Conservation (phyloP, 2,888 invertebrate genomes). For the Idaea biselata region DNA sequence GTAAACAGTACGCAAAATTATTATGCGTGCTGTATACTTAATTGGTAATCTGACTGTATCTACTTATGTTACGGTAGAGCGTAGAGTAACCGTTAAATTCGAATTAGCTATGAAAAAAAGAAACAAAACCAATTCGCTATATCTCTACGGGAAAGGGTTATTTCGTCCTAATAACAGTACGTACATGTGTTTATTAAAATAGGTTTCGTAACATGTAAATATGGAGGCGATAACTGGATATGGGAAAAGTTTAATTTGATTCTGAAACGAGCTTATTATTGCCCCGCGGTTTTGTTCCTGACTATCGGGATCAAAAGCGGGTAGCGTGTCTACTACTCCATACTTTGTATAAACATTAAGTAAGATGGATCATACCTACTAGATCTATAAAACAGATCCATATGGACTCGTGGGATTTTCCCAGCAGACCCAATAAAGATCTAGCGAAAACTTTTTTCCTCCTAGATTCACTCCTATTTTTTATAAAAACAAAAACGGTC, state of each 20-base stretch:
- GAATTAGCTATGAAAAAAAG: not conserved
- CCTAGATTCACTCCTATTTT: too few species aligned
- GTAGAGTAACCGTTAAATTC: not conserved
- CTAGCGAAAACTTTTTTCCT: too few species aligned
- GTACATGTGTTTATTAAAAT: not conserved
- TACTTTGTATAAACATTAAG: not conserved
- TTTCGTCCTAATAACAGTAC: not conserved
- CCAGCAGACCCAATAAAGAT: too few species aligned
- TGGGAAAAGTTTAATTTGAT: conserved; percentile 1
- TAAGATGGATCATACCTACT: too few species aligned
- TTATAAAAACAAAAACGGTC: too few species aligned
- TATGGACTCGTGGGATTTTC: too few species aligned
- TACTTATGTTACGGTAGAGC: too few species aligned
- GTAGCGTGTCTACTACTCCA: not conserved
- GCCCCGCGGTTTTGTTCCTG: not conserved
- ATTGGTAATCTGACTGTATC: too few species aligned
- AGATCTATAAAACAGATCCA: too few species aligned
- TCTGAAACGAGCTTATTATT: not conserved
- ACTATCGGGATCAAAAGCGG: not conserved
- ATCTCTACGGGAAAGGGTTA: not conserved
- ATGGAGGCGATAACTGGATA: not conserved
- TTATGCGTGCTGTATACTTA: too few species aligned
- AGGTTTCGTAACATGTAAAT: not conserved
- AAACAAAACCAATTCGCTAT: not conserved
- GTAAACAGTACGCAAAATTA: too few species aligned